Base-by-base conservation (phyloP, 1,140 invertebrate species). In the Sycophaga agraensis region DNA sequence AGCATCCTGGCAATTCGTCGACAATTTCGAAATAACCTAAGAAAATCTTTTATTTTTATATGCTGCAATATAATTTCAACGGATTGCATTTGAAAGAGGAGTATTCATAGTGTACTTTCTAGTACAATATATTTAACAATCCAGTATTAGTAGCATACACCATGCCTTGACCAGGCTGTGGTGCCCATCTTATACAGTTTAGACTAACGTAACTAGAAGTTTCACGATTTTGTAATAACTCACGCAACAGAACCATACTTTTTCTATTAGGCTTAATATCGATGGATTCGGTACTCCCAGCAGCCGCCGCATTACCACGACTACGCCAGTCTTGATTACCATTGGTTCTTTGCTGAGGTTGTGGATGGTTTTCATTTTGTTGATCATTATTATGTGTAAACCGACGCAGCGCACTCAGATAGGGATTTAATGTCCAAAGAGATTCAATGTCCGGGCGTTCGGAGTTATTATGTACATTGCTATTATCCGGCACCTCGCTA, bases 101-200 rank as follows among this genome's bases (percentile, higher is more conserved):
- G 26, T 40, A 48, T 24, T 49, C 7, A 31, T 40, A 9, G 7
- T 16, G 12, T 12, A 9, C 4, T 24, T 21, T 9, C 53, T 66
- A 77, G 68, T 77, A 71, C 9, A 91, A 81, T 68, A 94, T 86
- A 67, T 88, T 87, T 11, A 94, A 82, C 70, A 91, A 88, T 49
- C 92, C 92, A 40, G 87, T 89, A 70, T 91, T 93, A 39, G 92
- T 93, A 2, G 90, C 91, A 77, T 92, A 94, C 28, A 93, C 88
- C 49, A 94, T 83, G 1, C 91, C 92, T 73, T 92, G 89, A 0
- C 92, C 92, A 12, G 91, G 84, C 24, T 86, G 84, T 0, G 91
- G 91, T 16, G 90, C 83, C 91, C 91, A 94, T 50, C 89, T 82
- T 28, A 93, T 89, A 66, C 91, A 93, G 81, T 94, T 94, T 9